phyloP scores from a whole-genome alignment of 1,140 invertebrate species.

The Drosophila athabasca region DNA sequence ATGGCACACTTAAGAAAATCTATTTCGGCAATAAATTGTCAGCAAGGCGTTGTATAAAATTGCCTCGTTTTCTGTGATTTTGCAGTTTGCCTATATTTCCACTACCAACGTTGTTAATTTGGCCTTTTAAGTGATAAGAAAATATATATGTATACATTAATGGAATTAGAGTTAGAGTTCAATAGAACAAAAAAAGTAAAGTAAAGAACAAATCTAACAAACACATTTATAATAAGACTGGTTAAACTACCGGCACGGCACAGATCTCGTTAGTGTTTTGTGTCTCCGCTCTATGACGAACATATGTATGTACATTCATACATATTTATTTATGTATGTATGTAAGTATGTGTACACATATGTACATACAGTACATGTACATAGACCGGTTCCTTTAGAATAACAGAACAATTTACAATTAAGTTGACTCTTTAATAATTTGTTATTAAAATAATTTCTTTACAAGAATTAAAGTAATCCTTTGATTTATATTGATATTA shows the following conservation, averaged over 20 bases:
- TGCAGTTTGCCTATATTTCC: neutral
- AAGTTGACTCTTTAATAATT: no score
- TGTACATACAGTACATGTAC: neutral
- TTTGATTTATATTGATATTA: no score
- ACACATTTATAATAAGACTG: no score
- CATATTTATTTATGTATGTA: constrained; percentile 4
- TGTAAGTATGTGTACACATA: neutral
- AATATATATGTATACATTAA: no score
- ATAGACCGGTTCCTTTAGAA: neutral
- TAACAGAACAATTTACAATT: no score
- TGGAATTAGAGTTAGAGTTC: no score
- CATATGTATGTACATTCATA: constrained; percentile 1
- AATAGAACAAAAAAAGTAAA: neutral
- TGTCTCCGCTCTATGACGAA: neutral
- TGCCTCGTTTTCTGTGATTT: neutral
- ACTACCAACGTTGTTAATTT: no score
- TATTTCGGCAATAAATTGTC: constrained; percentile 69
- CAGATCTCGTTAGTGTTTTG: no score
- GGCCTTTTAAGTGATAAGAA: neutral
- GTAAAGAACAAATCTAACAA: neutral
- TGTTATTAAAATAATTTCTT: no score
- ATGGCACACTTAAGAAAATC: constrained; percentile 84
- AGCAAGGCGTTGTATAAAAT: constrained; percentile 22
- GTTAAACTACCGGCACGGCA: no score
- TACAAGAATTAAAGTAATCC: no score